Percentiles rank a stretch among this genome's conserved stretches.
phyloP scores from a whole-genome alignment of 2,113 vertebrate genomes.

The Monopterus albus region DNA sequence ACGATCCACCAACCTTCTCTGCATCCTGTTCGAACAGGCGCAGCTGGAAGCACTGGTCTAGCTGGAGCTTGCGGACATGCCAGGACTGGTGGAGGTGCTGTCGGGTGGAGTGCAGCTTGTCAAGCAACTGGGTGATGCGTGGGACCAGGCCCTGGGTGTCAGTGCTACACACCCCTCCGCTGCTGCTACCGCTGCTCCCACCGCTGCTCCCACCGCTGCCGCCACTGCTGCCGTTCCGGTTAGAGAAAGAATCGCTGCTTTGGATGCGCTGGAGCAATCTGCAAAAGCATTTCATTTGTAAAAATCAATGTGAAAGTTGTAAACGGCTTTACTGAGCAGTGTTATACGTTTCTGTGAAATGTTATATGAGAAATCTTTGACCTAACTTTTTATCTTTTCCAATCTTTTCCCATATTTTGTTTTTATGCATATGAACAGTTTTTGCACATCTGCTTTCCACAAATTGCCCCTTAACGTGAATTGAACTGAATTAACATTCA shows the following conservation, averaged over 20 bases:
- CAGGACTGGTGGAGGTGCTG: constrained; percentile 99
- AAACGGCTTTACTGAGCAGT: neutral
- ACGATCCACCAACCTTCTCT: constrained; percentile 88
- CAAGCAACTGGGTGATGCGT: constrained; percentile 92
- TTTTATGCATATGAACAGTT: too few species aligned
- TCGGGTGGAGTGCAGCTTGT: constrained; percentile 95
- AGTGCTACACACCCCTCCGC: constrained; percentile 86
- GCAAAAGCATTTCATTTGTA: neutral
- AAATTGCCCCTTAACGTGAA: too few species aligned
- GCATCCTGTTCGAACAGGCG: constrained; percentile 98
- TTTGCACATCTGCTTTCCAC: too few species aligned
- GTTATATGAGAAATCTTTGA: too few species aligned
- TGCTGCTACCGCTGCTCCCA: constrained; percentile 68
- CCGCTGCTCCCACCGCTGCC: constrained; percentile 46
- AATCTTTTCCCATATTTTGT: too few species aligned
- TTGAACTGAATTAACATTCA: too few species aligned
- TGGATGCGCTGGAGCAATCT: constrained; percentile 94
- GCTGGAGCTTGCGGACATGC: constrained; percentile 96
- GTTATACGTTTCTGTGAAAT: neutral
- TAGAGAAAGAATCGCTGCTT: constrained; percentile 93
- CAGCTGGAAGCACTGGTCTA: constrained; percentile 99
- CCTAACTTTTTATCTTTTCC: too few species aligned
- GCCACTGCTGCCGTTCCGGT: constrained; percentile 81
- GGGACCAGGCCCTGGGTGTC: constrained; percentile 96
- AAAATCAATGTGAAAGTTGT: neutral